A percentile compares a stretch with the other conserved stretches of the same genome.
phyloP scores from a whole-genome alignment of 2,888 invertebrate species.

The Steinernema hermaphroditum region DNA sequence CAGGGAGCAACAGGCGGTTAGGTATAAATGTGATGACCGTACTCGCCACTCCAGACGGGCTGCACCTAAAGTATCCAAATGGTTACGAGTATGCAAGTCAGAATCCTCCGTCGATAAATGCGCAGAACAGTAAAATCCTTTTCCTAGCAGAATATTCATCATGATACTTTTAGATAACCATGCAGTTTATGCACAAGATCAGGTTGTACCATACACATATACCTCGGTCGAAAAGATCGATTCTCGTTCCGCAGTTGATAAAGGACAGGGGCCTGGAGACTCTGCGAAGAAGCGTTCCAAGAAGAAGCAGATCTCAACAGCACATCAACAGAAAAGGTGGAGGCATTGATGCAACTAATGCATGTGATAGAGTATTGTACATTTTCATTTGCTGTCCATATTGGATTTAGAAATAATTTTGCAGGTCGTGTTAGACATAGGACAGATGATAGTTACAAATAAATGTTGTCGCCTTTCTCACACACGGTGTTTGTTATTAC shows the following conservation, averaged over 20 bases:
- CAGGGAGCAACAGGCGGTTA: neutral
- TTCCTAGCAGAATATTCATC: too few relatives aligned
- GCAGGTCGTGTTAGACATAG: too few relatives aligned
- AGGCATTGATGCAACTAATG: neutral
- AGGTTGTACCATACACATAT: neutral
- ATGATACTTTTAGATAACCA: neutral
- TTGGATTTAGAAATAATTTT: too few relatives aligned
- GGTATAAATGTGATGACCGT: slow-evolving; percentile 9
- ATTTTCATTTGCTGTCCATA: too few relatives aligned
- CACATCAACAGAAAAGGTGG: neutral
- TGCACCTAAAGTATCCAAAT: slow-evolving; percentile 23
- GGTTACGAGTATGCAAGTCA: slow-evolving; percentile 11
- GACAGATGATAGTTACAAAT: too few relatives aligned
- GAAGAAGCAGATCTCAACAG: slow-evolving; percentile 1
- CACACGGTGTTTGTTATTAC: too few relatives aligned
- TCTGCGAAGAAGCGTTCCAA: neutral
- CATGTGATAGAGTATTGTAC: too few relatives aligned
- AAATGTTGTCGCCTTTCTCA: too few relatives aligned
- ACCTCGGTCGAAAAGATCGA: slow-evolving; percentile 13
- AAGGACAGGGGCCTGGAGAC: neutral
- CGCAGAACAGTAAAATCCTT: neutral
- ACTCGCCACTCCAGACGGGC: slow-evolving; percentile 13
- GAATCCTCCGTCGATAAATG: neutral
- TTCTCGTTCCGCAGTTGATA: neutral
- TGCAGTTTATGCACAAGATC: neutral